Evolutionary conservation across 2,888 invertebrate species (phyloP).

Genomic region (Harmothoe impar): DNA sequence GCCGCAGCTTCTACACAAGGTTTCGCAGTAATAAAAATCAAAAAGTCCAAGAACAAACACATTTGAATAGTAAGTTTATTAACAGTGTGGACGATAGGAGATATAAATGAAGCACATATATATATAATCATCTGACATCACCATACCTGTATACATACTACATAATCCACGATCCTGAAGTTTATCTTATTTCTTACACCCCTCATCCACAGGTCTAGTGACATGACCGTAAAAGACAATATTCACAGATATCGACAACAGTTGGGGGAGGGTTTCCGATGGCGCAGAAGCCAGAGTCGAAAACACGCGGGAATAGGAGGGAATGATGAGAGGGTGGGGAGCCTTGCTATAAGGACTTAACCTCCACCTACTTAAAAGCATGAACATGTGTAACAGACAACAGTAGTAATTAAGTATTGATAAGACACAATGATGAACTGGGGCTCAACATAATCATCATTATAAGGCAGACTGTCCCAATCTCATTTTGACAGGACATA

Average conservation of each 20-base stretch:
- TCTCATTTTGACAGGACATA: too few species aligned
- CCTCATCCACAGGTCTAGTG: neutral
- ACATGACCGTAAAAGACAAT: neutral
- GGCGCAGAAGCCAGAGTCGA: neutral
- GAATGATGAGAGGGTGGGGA: neutral
- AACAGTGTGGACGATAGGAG: conserved; percentile 48
- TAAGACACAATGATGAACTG: too few species aligned
- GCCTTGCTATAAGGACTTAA: neutral
- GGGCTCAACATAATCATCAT: too few species aligned
- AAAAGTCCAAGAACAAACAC: neutral
- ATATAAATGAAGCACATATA: conserved; percentile 43
- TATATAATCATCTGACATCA: neutral
- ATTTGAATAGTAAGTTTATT: conserved; percentile 45
- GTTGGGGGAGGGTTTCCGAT: neutral
- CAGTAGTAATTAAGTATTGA: neutral
- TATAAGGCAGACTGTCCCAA: too few species aligned
- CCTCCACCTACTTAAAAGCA: neutral
- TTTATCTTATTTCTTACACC: neutral
- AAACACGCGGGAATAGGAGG: neutral
- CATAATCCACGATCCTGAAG: neutral
- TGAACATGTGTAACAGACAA: neutral
- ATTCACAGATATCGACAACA: neutral
- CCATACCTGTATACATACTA: neutral
- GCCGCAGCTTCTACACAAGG: too few species aligned
- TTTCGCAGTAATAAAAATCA: neutral